Conservation (phyloP, 2,797 vertebrate genomes). For the Zenarchopterus dispar region DNA sequence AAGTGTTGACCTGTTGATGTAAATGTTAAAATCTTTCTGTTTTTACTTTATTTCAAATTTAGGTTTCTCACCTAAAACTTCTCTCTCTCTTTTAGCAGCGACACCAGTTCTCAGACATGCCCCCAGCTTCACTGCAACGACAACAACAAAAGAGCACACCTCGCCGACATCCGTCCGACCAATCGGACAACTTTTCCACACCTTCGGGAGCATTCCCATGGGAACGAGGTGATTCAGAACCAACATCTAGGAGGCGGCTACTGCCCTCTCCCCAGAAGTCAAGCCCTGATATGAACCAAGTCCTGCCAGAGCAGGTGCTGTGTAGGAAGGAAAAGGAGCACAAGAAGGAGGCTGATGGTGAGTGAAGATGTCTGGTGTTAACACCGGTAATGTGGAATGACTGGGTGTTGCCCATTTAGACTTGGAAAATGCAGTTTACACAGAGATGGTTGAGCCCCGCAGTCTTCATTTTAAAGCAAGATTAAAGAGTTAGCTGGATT, state of each 20-base stretch:
- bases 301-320: conserved; percentile 31
- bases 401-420: neutral
- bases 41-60: neutral
- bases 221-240: conserved; percentile 76
- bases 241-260: conserved; percentile 57
- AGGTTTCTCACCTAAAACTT: neutral
- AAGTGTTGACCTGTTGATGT: neutral
- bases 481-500: conserved; percentile 25
- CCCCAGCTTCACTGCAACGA: conserved; percentile 60
- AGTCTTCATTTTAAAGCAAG: conserved; percentile 21
- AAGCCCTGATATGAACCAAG: conserved; percentile 42
- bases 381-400: conserved; percentile 4
- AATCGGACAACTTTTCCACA: conserved; percentile 70
- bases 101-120: conserved; percentile 78
- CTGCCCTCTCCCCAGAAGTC: conserved; percentile 58
- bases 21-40: neutral
- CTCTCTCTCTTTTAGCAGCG: conserved; percentile 59
- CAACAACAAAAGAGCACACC: conserved; percentile 70
- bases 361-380: conserved; percentile 43
- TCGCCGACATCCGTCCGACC: conserved; percentile 56
- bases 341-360: conserved; percentile 75
- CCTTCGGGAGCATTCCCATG: conserved; percentile 81
- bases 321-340: conserved; percentile 60
- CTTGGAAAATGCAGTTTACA: conserved; percentile 10
- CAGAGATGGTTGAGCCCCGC: conserved; percentile 1